Percentiles rank a stretch among this genome's conserved stretches.
Conservation (phyloP, 2,888 invertebrate genomes). For the Argyresthia albistria region DNA sequence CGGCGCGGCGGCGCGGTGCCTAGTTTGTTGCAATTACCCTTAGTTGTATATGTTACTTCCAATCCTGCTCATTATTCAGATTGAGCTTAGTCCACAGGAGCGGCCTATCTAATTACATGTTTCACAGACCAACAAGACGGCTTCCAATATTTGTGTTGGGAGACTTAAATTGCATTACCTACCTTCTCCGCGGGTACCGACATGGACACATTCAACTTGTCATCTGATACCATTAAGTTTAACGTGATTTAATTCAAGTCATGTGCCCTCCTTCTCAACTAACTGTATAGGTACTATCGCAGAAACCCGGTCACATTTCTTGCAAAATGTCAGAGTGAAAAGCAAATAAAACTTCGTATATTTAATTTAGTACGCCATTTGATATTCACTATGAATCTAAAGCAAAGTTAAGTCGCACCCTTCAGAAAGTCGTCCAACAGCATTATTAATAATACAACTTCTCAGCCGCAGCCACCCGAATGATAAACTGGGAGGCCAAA, state of each 20-base stretch:
- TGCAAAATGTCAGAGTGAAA: background rate
- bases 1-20: background rate
- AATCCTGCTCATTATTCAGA: slow-evolving; percentile 29
- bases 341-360: background rate
- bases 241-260: slow-evolving; percentile 56
- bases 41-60: background rate
- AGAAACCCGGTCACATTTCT: background rate
- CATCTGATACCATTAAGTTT: slow-evolving; percentile 57
- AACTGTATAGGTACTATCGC: background rate
- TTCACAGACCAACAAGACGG: slow-evolving; percentile 42
- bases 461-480: slow-evolving; percentile 50
- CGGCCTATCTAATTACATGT: slow-evolving; percentile 43
- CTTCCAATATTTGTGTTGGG: slow-evolving; percentile 61
- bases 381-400: background rate
- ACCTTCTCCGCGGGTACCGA: slow-evolving; percentile 35
- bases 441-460: slow-evolving; percentile 64
- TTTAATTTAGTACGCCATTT: slow-evolving; percentile 2
- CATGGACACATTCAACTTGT: slow-evolving; percentile 56
- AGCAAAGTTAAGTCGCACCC: slow-evolving; percentile 14
- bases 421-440: slow-evolving; percentile 14
- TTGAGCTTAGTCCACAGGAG: slow-evolving; percentile 34
- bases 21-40: too few relatives aligned
- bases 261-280: slow-evolving; percentile 16
- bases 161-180: slow-evolving; percentile 63
- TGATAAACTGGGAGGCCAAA: slow-evolving; percentile 59